Evolutionary conservation across 2,797 vertebrate species (phyloP), one percentile per base, ranked within the genome.

Genomic region (Microhierax caerulescens): DNA sequence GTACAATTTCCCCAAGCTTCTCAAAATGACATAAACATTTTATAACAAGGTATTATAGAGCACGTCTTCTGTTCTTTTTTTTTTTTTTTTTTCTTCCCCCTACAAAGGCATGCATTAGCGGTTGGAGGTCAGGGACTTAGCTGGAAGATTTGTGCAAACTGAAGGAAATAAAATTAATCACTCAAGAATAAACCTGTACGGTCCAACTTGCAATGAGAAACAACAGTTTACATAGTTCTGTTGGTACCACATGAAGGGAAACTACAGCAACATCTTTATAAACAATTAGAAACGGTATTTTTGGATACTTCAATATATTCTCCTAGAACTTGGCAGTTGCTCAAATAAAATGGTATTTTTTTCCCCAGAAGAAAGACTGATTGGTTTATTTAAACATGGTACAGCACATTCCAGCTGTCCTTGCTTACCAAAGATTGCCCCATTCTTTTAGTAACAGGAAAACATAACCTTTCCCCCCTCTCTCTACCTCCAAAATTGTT

Each of bases 221-320:
- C 60, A 81, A 36, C 45, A 94, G 47, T 95, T 80, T 61, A n/a
- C 19, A 57, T 4, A 9, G 28, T 78, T 72, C 53, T 91, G 53
- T 57, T 34, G 37, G 36, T 72, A 91, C 36, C 80, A 37, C 64
- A 89, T 85, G 47, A 85, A 94, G 54, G 30, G 56, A 97, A 95
- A 95, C 61, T 76, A 86, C 94, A 96, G 72, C 50, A 82, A 73
- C 61, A 91, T 95, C 96, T 95, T 69, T 95, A 67, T 48, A 92
- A 93, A 96, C 72, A 91, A 64, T 90, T 95, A 96, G 57, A 96
- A 97, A 96, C 25, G 91, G n/a, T 93, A 80, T 91, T 96, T 92
- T 94, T 89, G 83, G 72, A 30, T 94, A 89, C 76, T 95, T 96
- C 84, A 94, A 56, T 95, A 70, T 97, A 78, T 96, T 96, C 80